Conservation (phyloP, 1,140 invertebrate species). For the Sycobia sp. region DNA sequence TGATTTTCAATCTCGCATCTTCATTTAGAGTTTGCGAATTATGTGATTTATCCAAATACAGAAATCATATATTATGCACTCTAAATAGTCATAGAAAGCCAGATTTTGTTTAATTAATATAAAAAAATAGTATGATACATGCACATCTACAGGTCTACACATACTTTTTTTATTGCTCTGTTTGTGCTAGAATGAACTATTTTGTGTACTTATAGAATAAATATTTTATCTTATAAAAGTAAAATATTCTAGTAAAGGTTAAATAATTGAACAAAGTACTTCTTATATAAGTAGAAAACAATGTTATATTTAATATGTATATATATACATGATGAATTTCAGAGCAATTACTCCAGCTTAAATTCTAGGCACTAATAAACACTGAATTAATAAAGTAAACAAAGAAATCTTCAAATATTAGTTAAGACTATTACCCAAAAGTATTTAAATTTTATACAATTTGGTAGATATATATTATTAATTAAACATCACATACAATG, state of each 20-base stretch:
- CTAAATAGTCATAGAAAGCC: too few species aligned
- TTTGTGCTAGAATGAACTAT: too few species aligned
- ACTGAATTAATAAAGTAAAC: conserved; percentile 14
- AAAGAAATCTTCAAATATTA: conserved; percentile 11
- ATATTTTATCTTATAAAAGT: neutral
- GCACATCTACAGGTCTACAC: too few species aligned
- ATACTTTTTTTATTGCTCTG: too few species aligned
- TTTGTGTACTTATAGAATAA: too few species aligned
- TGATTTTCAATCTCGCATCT: too few species aligned
- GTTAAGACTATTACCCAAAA: neutral
- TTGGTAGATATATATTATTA: conserved; percentile 22
- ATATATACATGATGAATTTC: conserved; percentile 45
- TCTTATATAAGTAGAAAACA: conserved; percentile 48
- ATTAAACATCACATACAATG: neutral
- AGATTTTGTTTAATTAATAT: too few species aligned
- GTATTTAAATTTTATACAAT: conserved; percentile 11
- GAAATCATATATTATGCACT: too few species aligned
- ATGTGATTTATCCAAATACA: too few species aligned
- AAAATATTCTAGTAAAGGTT: neutral
- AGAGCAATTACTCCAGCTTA: conserved; percentile 21
- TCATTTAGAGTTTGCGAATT: too few species aligned
- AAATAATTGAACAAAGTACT: conserved; percentile 1
- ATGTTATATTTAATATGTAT: conserved; percentile 46
- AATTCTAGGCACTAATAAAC: conserved; percentile 10
- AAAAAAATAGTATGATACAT: too few species aligned